These are phyloP conservation scores for Apistogramma diplotaenia DNA, from an alignment of 2,113 vertebrate species.

Conservation along the genomic window DNA sequence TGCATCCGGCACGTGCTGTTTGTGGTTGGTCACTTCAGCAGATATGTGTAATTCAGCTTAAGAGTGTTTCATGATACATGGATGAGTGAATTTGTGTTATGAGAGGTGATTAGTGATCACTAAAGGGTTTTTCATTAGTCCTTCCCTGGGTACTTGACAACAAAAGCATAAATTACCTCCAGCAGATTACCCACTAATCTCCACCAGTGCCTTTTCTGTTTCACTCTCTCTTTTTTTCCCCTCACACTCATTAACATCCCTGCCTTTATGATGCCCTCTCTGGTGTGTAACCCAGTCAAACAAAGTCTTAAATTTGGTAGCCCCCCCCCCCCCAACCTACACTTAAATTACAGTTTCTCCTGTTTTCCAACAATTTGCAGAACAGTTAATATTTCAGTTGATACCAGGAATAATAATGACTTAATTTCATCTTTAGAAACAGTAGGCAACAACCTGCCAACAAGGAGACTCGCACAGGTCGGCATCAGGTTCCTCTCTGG, in stretches of 20 bases:
- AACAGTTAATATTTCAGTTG: not conserved
- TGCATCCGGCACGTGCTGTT: not conserved
- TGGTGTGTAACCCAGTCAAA: slow-evolving; percentile 54
- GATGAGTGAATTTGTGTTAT: slow-evolving; percentile 15
- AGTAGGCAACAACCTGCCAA: not conserved
- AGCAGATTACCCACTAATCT: slow-evolving; percentile 78
- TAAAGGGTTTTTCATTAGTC: slow-evolving; percentile 76
- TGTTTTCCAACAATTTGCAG: not conserved
- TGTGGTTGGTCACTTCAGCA: slow-evolving; percentile 3
- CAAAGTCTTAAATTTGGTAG: slow-evolving; percentile 35
- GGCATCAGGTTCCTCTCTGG: not conserved
- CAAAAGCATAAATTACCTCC: slow-evolving; percentile 76
- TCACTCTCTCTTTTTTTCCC: not conserved
- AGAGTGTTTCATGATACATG: slow-evolving; percentile 22
- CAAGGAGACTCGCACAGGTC: not conserved
- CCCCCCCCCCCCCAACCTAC: not conserved
- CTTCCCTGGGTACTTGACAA: slow-evolving; percentile 68
- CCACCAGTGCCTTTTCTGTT: slow-evolving; percentile 25
- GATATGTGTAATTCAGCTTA: not conserved
- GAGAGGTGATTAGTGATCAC: slow-evolving; percentile 74
- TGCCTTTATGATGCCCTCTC: slow-evolving; percentile 52
- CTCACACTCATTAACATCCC: slow-evolving; percentile 52
- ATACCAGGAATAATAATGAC: not conserved
- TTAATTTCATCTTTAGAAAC: slow-evolving; percentile 1
- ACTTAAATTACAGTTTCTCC: not conserved